Evolutionary conservation across 2,797 vertebrate genomes (phyloP).

Genomic region (Argyrosomus regius): DNA sequence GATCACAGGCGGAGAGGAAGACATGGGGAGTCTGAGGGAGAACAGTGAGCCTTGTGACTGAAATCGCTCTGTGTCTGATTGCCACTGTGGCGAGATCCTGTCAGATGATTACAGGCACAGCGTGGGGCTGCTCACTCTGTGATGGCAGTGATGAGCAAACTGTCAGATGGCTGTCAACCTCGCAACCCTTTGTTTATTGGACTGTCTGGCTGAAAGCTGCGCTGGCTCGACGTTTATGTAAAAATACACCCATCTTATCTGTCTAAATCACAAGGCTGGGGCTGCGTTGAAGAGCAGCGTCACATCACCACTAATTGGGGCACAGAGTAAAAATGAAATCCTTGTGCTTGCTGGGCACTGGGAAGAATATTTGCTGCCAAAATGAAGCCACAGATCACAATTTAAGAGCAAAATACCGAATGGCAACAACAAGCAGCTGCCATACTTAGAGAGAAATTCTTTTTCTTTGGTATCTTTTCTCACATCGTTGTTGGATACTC

Average conservation of each 20-base stretch:
- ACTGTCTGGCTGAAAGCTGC: conserved; percentile 7
- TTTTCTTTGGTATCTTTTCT: background rate
- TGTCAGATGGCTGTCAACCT: conserved; percentile 45
- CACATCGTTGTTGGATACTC: background rate
- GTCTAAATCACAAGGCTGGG: conserved; percentile 14
- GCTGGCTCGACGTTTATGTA: conserved; percentile 17
- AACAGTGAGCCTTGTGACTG: background rate
- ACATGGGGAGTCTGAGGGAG: background rate
- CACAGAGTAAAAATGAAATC: conserved; percentile 21
- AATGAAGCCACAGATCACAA: conserved; percentile 6
- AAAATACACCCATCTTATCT: conserved; percentile 9
- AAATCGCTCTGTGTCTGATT: conserved; percentile 25
- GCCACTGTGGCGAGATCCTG: conserved; percentile 34
- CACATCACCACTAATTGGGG: conserved; percentile 44
- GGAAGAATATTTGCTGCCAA: background rate
- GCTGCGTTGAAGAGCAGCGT: background rate
- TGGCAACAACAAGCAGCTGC: conserved; percentile 8
- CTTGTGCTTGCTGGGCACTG: background rate
- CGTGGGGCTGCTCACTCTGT: conserved; percentile 12
- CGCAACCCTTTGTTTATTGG: conserved; percentile 34
- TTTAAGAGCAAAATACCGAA: conserved; percentile 7
- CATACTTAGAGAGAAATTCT: background rate
- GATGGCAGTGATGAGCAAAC: conserved; percentile 31
- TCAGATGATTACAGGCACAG: conserved; percentile 46
- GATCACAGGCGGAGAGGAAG: background rate